phyloP scores from a whole-genome alignment of 23 tunicate species.

The Styela clava region DNA sequence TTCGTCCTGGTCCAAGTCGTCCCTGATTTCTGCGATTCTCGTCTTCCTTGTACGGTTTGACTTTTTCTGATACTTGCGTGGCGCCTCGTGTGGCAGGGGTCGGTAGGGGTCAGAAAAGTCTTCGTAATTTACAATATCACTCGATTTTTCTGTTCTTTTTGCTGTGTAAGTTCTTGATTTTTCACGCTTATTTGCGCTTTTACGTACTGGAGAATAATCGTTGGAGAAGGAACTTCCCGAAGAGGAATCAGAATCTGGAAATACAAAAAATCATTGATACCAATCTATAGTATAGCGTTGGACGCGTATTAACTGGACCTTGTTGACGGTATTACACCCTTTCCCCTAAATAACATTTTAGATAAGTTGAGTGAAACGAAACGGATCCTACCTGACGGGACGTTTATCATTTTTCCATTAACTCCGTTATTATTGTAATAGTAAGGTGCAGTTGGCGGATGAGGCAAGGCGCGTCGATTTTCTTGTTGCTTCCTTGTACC shows the following conservation, averaged over 20 bases:
- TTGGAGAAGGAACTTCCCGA: neutral
- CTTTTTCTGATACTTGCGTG: neutral
- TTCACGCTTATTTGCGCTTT: neutral
- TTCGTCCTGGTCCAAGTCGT: neutral
- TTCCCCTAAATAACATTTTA: too few species aligned
- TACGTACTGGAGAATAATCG: neutral
- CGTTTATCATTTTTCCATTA: neutral
- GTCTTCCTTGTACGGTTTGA: neutral
- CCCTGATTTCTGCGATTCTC: neutral
- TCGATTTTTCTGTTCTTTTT: neutral
- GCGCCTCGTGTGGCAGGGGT: neutral
- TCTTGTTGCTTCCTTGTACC: neutral
- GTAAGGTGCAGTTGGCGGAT: neutral
- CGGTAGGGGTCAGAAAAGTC: neutral
- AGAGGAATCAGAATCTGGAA: neutral
- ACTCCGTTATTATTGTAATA: neutral
- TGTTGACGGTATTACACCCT: too few species aligned
- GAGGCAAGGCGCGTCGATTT: neutral
- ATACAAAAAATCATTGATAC: too few species aligned
- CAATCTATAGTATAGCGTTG: too few species aligned
- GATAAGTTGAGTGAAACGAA: too few species aligned
- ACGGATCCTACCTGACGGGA: neutral
- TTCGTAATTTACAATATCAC: neutral
- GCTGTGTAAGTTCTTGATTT: neutral
- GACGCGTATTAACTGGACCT: too few species aligned